phyloP scores from a whole-genome alignment of 2,113 vertebrate genomes.

The Merops nubicus region DNA sequence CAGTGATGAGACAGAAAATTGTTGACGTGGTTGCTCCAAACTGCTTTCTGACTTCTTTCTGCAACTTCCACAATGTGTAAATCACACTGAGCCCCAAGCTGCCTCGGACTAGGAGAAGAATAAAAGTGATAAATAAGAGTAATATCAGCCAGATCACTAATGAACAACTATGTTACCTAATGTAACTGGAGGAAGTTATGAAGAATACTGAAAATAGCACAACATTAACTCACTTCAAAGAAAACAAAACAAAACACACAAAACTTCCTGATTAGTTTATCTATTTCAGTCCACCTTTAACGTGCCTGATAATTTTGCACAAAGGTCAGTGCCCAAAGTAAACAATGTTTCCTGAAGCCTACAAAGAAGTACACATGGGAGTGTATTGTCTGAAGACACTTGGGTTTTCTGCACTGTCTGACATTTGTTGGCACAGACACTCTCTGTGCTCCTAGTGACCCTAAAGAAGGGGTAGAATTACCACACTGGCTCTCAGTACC shows the following conservation, averaged over 20 bases:
- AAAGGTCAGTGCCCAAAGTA: not conserved
- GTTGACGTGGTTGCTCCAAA: constrained; percentile 87
- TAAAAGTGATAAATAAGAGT: not conserved
- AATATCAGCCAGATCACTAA: not conserved
- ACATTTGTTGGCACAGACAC: not conserved
- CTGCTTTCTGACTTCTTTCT: constrained; percentile 86
- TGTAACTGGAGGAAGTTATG: not conserved
- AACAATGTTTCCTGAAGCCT: not conserved
- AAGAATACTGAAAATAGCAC: not conserved
- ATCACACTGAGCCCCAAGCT: constrained; percentile 85
- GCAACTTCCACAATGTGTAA: constrained; percentile 85
- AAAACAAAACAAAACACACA: not conserved
- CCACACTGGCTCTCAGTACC: not conserved
- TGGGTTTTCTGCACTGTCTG: not conserved
- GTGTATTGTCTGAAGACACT: not conserved
- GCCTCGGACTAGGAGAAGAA: constrained; percentile 82
- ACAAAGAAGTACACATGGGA: not conserved
- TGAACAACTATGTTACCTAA: not conserved
- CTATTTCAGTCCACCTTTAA: not conserved
- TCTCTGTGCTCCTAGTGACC: not conserved
- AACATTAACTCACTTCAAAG: not conserved
- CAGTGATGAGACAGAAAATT: constrained; percentile 87
- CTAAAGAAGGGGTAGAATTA: not conserved
- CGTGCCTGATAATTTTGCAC: not conserved
- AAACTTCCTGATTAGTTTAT: not conserved